Evolutionary conservation across 53 echinoderm and acorn worm species (phyloP).

Genomic region (Echinometra lucunter): DNA sequence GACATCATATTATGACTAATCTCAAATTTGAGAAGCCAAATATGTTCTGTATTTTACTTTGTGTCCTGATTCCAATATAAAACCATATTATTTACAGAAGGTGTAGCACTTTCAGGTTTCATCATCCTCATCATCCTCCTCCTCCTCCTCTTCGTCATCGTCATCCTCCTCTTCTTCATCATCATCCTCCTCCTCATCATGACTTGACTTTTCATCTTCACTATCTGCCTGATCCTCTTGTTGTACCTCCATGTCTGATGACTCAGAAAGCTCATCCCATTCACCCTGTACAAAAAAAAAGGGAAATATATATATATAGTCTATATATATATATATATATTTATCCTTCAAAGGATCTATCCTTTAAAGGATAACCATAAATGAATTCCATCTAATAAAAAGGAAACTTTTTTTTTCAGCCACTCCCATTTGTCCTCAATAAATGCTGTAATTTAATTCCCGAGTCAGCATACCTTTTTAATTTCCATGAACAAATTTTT

Average conservation of each 20-base stretch:
- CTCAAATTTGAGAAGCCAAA: not conserved
- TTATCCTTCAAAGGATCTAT: too few species aligned
- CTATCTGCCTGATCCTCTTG: conserved; percentile 71
- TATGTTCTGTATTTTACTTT: not conserved
- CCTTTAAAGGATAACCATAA: too few species aligned
- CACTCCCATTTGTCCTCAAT: too few species aligned
- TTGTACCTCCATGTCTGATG: conserved; percentile 66
- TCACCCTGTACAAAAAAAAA: too few species aligned
- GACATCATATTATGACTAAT: not conserved
- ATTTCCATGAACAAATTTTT: too few species aligned
- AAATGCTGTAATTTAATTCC: not conserved
- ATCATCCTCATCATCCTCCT: conserved; percentile 56
- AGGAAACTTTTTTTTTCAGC: too few species aligned
- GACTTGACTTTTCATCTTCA: conserved; percentile 44
- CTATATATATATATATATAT: too few species aligned
- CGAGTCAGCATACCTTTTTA: too few species aligned
- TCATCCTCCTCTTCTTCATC: conserved; percentile 69
- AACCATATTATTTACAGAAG: not conserved
- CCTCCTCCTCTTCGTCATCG: conserved; percentile 72
- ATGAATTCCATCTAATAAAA: too few species aligned
- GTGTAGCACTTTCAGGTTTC: conserved; percentile 2
- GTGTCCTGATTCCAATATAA: not conserved
- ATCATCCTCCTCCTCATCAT: not conserved
- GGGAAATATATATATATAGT: too few species aligned
- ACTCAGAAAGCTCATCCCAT: conserved; percentile 83